Evolutionary conservation across 2,888 invertebrate species (phyloP).

Genomic region (Lithophane socia): DNA sequence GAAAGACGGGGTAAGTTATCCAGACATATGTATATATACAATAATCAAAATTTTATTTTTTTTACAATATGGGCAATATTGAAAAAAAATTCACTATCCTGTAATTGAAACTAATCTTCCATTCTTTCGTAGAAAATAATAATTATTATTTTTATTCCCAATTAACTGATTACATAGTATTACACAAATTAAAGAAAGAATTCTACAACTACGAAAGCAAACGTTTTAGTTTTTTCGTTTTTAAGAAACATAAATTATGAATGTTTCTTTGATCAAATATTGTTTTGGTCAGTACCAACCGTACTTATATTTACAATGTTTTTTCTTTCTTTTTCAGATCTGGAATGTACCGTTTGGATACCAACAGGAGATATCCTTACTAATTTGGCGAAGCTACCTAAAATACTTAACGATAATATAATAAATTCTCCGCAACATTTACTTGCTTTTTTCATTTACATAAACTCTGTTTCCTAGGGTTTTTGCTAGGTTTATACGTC

Average conservation of each 20-base stretch:
- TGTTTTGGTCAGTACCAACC: background rate
- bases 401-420: background rate
- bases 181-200: background rate
- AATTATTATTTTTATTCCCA: background rate
- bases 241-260: background rate
- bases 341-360: constrained; percentile 74
- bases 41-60: background rate
- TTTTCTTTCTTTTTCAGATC: constrained; percentile 68
- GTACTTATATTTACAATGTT: background rate
- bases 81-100: background rate
- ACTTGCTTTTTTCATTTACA: background rate
- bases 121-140: background rate
- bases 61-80: background rate
- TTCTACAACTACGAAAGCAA: background rate
- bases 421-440: background rate
- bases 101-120: background rate
- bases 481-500: background rate
- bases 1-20: constrained; percentile 72
- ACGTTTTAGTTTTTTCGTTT: background rate
- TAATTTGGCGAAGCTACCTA: constrained; percentile 18
- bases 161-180: background rate
- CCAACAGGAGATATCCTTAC: constrained; percentile 62
- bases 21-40: background rate
- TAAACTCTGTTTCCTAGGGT: background rate
- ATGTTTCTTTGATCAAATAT: background rate